phyloP scores from a whole-genome alignment of 2,888 invertebrate species.

The Scaptodrosophila latifasciaeformis region DNA sequence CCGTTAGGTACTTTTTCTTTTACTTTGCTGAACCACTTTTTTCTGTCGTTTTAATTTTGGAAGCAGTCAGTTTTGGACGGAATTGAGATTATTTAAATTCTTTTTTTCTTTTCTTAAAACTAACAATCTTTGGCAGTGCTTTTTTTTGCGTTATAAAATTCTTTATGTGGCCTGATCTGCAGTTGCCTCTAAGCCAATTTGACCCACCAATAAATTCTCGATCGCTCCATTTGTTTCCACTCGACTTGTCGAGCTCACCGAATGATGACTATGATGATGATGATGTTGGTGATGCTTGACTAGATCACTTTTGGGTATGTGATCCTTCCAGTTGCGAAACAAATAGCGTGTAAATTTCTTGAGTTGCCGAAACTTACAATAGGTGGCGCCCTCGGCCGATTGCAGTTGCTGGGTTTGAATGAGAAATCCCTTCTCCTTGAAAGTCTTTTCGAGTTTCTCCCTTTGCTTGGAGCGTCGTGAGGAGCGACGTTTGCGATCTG shows the following conservation, averaged over 20 bases:
- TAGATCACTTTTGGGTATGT: slow-evolving; percentile 80
- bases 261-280: too few species aligned
- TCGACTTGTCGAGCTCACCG: slow-evolving; percentile 10
- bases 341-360: slow-evolving; percentile 93
- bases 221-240: slow-evolving; percentile 27
- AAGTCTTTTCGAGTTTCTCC: slow-evolving; percentile 92
- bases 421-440: slow-evolving; percentile 93
- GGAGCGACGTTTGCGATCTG: slow-evolving; percentile 85
- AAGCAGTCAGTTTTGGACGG: slow-evolving; percentile 52
- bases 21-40: slow-evolving; percentile 49
- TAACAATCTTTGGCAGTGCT: slow-evolving; percentile 60
- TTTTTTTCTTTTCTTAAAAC: slow-evolving; percentile 20
- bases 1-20: slow-evolving; percentile 33
- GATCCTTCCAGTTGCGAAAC: slow-evolving; percentile 95
- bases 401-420: slow-evolving; percentile 95
- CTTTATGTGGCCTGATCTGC: slow-evolving; percentile 19
- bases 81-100: slow-evolving; percentile 37
- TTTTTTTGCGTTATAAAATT: slow-evolving; percentile 15
- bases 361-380: slow-evolving; percentile 93
- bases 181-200: slow-evolving; percentile 27
- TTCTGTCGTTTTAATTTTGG: too few species aligned
- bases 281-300: slow-evolving; percentile 42
- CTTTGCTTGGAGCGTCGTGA: slow-evolving; percentile 88
- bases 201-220: slow-evolving; percentile 39
- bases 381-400: slow-evolving; percentile 94